phyloP scores from a whole-genome alignment of 1,140 invertebrate genomes.

The Ditylenchus dipsaci region DNA sequence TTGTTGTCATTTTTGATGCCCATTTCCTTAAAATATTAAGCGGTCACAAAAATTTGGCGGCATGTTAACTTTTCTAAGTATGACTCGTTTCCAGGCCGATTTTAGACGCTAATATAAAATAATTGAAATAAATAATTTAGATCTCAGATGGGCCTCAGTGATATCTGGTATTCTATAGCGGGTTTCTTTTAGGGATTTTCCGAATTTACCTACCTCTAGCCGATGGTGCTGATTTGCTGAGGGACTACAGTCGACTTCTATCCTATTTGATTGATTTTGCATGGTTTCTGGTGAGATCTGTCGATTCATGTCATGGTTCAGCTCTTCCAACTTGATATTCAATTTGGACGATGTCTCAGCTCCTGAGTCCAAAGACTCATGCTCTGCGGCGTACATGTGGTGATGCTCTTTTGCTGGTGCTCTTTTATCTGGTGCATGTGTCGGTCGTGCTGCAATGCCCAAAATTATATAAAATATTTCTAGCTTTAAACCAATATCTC shows the following conservation, averaged over 20 bases:
- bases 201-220: not conserved
- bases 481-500: too few relatives aligned
- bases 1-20: slow-evolving; percentile 6
- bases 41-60: not conserved
- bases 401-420: not conserved
- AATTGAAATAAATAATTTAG: too few relatives aligned
- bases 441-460: not conserved
- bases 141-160: too few relatives aligned
- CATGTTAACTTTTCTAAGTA: too few relatives aligned
- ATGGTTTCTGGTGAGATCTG: not conserved
- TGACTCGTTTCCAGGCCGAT: too few relatives aligned
- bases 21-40: not conserved
- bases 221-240: not conserved
- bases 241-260: not conserved
- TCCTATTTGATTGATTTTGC: not conserved
- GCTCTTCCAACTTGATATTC: not conserved
- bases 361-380: too few relatives aligned
- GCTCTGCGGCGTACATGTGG: not conserved
- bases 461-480: too few relatives aligned
- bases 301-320: not conserved
- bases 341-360: not conserved
- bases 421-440: not conserved
- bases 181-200: too few relatives aligned
- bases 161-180: too few relatives aligned
- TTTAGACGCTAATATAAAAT: too few relatives aligned